Evolutionary conservation across 2,888 invertebrate species (phyloP).

Genomic region (Xestia rhomboidea): DNA sequence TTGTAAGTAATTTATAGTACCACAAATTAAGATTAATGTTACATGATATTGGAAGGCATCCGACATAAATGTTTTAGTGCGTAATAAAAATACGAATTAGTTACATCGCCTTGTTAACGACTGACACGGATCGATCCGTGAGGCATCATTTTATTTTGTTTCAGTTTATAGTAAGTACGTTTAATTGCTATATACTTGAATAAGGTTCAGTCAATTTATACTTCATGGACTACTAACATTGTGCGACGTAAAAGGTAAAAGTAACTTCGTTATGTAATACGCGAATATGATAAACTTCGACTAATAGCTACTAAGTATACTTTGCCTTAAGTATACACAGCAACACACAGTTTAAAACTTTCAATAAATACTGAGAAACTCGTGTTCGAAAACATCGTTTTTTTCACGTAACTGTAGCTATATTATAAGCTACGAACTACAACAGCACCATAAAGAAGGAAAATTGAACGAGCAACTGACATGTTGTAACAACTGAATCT

Average conservation of each 20-base stretch:
- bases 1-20: slow-evolving; percentile 61
- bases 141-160: slow-evolving; percentile 19
- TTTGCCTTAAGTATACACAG: not conserved
- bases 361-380: not conserved
- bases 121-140: slow-evolving; percentile 37
- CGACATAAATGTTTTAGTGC: slow-evolving; percentile 55
- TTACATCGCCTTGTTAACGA: slow-evolving; percentile 52
- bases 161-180: slow-evolving; percentile 12
- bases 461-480: slow-evolving; percentile 10
- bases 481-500: slow-evolving; percentile 29
- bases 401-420: not conserved
- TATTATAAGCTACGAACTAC: too few species aligned
- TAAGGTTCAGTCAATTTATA: not conserved
- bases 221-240: not conserved
- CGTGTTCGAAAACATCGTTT: not conserved
- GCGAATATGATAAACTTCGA: not conserved
- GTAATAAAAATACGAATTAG: slow-evolving; percentile 58
- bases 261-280: not conserved
- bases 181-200: not conserved
- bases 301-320: not conserved
- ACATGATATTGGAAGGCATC: slow-evolving; percentile 60
- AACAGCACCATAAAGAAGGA: not conserved
- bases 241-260: not conserved
- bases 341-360: not conserved
- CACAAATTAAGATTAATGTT: slow-evolving; percentile 66